Conservation (phyloP, 2,113 vertebrate species). For the Semicossyphus pulcher region DNA sequence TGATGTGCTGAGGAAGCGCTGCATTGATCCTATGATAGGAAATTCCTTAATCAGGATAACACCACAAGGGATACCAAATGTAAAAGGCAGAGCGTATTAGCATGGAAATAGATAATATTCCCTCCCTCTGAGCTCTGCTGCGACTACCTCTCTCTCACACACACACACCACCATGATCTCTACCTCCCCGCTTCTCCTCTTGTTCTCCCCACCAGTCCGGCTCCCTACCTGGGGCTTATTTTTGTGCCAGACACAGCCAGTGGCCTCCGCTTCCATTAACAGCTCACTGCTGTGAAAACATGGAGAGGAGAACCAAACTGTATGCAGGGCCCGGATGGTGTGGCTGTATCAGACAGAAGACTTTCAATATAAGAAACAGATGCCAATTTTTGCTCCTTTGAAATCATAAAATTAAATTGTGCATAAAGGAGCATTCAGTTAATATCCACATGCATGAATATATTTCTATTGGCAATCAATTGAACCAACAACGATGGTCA, state of each 20-base stretch:
- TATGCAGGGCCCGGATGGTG: background rate
- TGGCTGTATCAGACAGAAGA: background rate
- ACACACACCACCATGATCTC: background rate
- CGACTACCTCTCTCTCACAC: background rate
- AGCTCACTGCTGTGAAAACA: slow-evolving; percentile 56
- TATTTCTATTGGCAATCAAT: too few species aligned
- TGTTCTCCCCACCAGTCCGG: slow-evolving; percentile 15
- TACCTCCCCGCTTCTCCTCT: slow-evolving; percentile 1
- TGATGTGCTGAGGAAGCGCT: background rate
- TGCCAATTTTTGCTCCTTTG: background rate
- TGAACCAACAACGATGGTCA: too few species aligned
- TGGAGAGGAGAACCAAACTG: slow-evolving; percentile 8
- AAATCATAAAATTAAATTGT: background rate
- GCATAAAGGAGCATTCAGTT: background rate
- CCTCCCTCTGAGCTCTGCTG: slow-evolving; percentile 38
- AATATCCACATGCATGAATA: too few species aligned
- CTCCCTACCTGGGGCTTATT: slow-evolving; percentile 50
- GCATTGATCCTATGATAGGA: slow-evolving; percentile 4
- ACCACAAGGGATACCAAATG: slow-evolving; percentile 12
- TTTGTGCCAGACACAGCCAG: slow-evolving; percentile 40
- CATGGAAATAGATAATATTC: slow-evolving; percentile 32
- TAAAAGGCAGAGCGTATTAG: slow-evolving; percentile 24
- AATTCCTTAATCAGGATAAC: slow-evolving; percentile 16
- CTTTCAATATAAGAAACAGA: too few species aligned
- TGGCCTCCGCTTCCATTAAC: slow-evolving; percentile 49